Conservation (phyloP, 2,888 invertebrate species). For the Cosmopolites sordidus region DNA sequence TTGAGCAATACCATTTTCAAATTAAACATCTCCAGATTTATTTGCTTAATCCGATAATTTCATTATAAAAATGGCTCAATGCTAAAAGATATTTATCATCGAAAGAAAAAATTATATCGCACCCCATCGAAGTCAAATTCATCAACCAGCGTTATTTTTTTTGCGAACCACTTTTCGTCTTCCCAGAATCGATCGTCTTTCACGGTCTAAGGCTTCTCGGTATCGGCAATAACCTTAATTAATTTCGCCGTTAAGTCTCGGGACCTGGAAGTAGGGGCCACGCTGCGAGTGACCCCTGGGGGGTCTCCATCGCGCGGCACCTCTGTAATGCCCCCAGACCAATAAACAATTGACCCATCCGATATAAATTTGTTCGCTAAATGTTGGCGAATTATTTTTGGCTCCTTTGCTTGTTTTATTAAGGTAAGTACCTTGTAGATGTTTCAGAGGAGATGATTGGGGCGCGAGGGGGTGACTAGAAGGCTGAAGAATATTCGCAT, state of each 20-base stretch:
- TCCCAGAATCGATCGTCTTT: not conserved
- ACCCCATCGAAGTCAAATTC: no score
- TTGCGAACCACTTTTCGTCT: no score
- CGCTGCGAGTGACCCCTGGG: conserved; percentile 21
- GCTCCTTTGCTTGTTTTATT: conserved; percentile 9
- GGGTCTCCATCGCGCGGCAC: conserved; percentile 39
- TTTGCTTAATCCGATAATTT: no score
- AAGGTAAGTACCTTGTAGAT: not conserved
- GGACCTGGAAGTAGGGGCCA: conserved; percentile 23
- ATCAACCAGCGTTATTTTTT: no score
- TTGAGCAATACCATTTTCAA: no score
- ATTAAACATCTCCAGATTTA: no score
- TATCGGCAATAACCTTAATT: conserved; percentile 25
- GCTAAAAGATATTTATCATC: no score
- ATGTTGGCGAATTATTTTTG: conserved; percentile 24
- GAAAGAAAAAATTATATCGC: no score
- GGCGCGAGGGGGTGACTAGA: no score
- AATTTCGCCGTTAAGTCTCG: conserved; percentile 27
- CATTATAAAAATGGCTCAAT: no score
- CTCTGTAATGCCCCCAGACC: conserved; percentile 40
- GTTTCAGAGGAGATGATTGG: no score
- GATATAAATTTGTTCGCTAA: conserved; percentile 37
- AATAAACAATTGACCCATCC: conserved; percentile 43
- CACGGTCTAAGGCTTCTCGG: conserved; percentile 12
- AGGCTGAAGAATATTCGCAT: conserved; percentile 5